A percentile compares a stretch with the other conserved stretches of the same genome.
Evolutionary conservation across 1,140 invertebrate genomes (phyloP).

Genomic region (Musca domestica): DNA sequence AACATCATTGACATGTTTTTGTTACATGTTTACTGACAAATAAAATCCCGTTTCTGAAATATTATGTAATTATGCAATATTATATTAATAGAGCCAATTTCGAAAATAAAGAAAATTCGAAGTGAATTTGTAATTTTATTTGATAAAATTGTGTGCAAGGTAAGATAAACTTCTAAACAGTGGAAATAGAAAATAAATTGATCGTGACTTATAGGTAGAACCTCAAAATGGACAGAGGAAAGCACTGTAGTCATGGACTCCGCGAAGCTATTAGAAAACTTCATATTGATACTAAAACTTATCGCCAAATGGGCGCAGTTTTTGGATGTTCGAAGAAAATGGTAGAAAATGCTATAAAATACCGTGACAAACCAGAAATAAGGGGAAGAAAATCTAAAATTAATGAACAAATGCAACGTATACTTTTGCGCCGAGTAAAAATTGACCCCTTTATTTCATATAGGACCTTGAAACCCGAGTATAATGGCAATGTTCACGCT

Average conservation of each 20-base stretch:
- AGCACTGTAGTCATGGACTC: not conserved
- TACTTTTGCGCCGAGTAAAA: not conserved
- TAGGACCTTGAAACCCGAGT: not conserved
- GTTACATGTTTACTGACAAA: too few species aligned
- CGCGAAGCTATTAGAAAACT: not conserved
- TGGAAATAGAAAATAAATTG: not conserved
- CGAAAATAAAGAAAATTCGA: not conserved
- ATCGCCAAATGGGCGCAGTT: not conserved
- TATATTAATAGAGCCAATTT: not conserved
- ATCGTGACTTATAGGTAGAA: not conserved
- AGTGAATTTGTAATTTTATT: not conserved
- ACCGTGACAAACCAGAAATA: not conserved
- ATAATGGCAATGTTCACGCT: not conserved
- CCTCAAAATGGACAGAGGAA: not conserved
- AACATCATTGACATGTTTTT: too few species aligned
- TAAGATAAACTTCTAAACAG: not conserved
- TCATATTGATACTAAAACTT: not conserved
- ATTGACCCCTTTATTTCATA: not conserved
- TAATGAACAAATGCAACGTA: not conserved
- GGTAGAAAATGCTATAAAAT: not conserved
- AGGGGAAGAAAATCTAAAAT: constrained; percentile 1
- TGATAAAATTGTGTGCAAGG: not conserved
- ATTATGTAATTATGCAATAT: too few species aligned
- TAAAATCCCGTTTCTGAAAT: too few species aligned
- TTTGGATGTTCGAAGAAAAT: not conserved